Base-by-base conservation (phyloP, 2,888 invertebrate species). In the Meteorus cinctellus region DNA sequence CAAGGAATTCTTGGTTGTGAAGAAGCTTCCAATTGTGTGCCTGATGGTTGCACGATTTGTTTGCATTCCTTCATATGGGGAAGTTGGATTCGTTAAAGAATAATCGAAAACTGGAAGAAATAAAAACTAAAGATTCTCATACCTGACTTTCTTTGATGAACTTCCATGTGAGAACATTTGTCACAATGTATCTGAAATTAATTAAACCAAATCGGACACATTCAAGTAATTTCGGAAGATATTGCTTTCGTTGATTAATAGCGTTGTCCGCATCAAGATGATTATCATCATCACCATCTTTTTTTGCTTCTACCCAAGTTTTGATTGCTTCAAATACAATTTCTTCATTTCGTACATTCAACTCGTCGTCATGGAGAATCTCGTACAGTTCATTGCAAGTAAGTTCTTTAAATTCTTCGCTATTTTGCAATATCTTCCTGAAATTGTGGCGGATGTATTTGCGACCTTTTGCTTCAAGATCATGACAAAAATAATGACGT, bases 321-420 rank as follows among this genome's bases (percentile, higher is more conserved):
- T 93, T 92, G 19, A 95, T 91, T 4, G 94, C 94, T 86, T 94
- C 93, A 88, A 95, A 95, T 59, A 95, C 94, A 75, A 92, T 91
- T 88, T 95, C 94, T 90, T 96, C 96, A 82, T 92, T 92, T 77
- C 92, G 91, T 27, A 94, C 93, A 88, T 95, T 95, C 68, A 96
- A 89, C 84, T 94, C 93, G 84, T 96, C 95, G 84, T 95, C 93
- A 71, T 91, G 89, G 68, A 95, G 90, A 78, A 95, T 91, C 76
- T 92, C 92, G 82, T 91, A 91, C 62, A 95, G 86, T 84, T 95
- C 94, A 66, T 93, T 91, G 67, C 90, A 90, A 3, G 91, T 89
- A 72, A 95, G 89, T 70, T 92, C 91, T 85, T 92, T 91, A 87
- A 94, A 94, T 88, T 94, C 94, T 73, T 90, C 89, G 86, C 93